A percentile compares a stretch with the other conserved stretches of the same genome.
These are phyloP conservation scores for Vultur gryphus DNA, from an alignment of 2,797 vertebrate species.

Conservation along the genomic window DNA sequence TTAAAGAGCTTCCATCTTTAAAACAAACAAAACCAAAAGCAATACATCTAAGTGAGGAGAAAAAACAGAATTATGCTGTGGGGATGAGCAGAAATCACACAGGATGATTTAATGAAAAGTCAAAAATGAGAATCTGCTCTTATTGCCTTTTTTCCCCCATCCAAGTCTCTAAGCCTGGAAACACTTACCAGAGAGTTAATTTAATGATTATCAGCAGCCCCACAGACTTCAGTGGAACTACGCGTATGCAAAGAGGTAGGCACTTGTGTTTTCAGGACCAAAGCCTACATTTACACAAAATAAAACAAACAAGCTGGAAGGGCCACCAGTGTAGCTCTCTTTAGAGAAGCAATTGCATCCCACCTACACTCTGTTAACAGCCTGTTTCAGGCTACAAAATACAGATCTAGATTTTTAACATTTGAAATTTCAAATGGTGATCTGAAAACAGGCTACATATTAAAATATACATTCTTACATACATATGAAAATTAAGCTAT, in stretches of 20 bases:
- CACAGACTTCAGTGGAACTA: not conserved
- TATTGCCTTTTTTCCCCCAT: not conserved
- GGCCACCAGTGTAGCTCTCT: not conserved
- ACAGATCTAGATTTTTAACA: not conserved
- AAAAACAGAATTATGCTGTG: not conserved
- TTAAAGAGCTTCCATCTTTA: conserved; percentile 53
- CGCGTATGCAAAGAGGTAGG: fast-evolving
- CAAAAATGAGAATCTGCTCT: not conserved
- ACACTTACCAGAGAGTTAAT: conserved; percentile 18
- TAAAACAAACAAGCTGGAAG: conserved; percentile 9
- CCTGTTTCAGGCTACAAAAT: not conserved
- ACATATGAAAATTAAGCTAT: not conserved
- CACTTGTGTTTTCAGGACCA: not conserved
- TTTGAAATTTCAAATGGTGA: not conserved
- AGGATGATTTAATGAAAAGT: conserved; percentile 2
- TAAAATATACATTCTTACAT: not conserved
- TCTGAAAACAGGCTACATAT: not conserved
- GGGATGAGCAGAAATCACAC: conserved; percentile 33
- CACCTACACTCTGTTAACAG: not conserved
- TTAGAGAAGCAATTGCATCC: not conserved
- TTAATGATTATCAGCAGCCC: not conserved
- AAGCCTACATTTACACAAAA: not conserved
- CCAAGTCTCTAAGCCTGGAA: not conserved
- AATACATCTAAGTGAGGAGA: conserved; percentile 35
- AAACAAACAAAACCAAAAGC: conserved; percentile 44